phyloP scores from a whole-genome alignment of 2,113 vertebrate genomes.

The Neopipo cinnamomea region DNA sequence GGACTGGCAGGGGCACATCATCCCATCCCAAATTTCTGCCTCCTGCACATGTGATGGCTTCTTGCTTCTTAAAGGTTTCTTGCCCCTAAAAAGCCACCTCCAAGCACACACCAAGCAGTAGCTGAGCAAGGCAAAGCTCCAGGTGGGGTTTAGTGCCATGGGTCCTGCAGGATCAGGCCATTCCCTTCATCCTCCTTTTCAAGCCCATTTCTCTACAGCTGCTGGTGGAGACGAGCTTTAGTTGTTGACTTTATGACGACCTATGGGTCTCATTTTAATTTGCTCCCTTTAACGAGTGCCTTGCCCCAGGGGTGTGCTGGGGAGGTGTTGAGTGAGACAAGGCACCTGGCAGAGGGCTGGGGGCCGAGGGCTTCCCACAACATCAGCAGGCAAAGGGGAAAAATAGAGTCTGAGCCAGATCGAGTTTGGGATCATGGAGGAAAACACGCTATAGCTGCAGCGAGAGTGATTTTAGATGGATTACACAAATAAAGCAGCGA shows the following conservation, averaged over 20 bases:
- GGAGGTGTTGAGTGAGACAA: not conserved
- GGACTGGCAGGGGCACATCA: not conserved
- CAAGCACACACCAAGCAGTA: not conserved
- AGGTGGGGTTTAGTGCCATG: not conserved
- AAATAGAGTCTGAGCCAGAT: not conserved
- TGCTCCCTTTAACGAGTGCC: not conserved
- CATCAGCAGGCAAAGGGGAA: not conserved
- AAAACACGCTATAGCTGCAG: conserved; percentile 12
- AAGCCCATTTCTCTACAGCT: not conserved
- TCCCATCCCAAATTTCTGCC: not conserved
- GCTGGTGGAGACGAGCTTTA: accelerated
- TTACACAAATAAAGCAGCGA: conserved; percentile 59
- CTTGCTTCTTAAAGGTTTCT: not conserved
- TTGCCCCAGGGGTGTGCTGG: not conserved
- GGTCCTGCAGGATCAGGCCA: not conserved
- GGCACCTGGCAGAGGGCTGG: not conserved
- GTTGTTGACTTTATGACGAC: not conserved
- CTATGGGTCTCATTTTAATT: conserved; percentile 23
- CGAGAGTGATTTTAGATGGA: conserved; percentile 36
- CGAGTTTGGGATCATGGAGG: not conserved
- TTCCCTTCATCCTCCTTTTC: not conserved
- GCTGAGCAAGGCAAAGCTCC: not conserved
- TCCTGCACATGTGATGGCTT: not conserved
- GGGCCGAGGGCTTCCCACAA: not conserved
- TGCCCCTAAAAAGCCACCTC: not conserved